Evolutionary conservation across 2,888 invertebrate genomes (phyloP).

Genomic region (Philaethria dido): DNA sequence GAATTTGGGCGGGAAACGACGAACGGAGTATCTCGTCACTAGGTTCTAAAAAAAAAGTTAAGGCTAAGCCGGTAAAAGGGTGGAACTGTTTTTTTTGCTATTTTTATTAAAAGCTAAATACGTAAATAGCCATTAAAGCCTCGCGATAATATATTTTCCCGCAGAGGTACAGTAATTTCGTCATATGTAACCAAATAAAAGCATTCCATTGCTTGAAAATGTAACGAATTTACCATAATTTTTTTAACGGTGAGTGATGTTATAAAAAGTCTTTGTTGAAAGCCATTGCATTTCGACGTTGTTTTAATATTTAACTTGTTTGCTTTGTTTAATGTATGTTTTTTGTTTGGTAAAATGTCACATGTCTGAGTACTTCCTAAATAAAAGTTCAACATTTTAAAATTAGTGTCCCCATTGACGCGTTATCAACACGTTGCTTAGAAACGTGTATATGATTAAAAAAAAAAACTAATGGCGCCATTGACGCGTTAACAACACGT

Average conservation of each 20-base stretch:
- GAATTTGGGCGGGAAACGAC: no score
- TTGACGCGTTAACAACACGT: no score
- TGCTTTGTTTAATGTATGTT: not conserved
- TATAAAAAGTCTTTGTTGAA: constrained; percentile 7
- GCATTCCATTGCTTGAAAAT: constrained; percentile 19
- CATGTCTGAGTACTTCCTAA: no score
- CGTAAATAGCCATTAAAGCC: not conserved
- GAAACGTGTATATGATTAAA: no score
- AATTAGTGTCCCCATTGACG: no score
- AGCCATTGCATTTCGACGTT: not conserved
- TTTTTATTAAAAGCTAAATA: not conserved
- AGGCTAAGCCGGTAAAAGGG: no score
- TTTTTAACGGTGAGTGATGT: not conserved
- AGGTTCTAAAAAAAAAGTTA: no score
- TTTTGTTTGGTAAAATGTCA: no score
- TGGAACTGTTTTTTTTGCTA: no score
- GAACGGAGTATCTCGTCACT: no score
- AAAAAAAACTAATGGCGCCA: no score
- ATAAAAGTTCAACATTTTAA: not conserved
- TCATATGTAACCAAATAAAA: constrained; percentile 12
- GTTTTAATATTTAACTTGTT: not conserved
- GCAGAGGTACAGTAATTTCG: not conserved
- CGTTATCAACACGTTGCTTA: no score
- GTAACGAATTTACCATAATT: constrained; percentile 15
- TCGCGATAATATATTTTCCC: not conserved